Base-by-base conservation (phyloP, 2,888 invertebrate genomes). In the Oscheius onirici region DNA sequence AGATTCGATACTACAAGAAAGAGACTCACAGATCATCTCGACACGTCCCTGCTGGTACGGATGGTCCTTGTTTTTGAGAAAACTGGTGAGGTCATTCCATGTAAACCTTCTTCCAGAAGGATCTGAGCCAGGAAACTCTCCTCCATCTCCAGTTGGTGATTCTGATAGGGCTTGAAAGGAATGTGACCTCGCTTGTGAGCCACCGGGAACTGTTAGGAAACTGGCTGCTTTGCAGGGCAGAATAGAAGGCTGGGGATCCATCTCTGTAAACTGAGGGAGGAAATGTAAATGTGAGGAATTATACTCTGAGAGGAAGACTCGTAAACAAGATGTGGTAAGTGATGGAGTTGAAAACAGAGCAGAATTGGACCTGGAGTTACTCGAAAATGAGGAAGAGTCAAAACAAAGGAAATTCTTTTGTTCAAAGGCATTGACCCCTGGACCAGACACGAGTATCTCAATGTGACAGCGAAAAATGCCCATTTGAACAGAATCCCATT, bases 21-120 rank as follows among this genome's bases (percentile, higher is more conserved):
- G n/a, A 22, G 22, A 63, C 63, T 63, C 49, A 63, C 63, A 15
- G 8, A 63, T 63, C 46, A 49, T 63, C 28, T 63, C 63, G 11
- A 49, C 63, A 28, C 63, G 22, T 24, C 49, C 63, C 17, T 63
- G 49, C 24, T 49, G 46, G 26, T 63, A 63, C 13, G 46, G 46
- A 26, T 63, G 63, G 24, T 63, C 26, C 26, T 63, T 63, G 34
- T 63, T 63, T 26, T 63, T 63, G 28, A 63, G 15, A 11, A 63
- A 63, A n/a, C 49, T 49, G 5, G 49, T 28, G 10, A 63, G 13
- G n/a, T 63, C 63, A 28, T 63, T 63, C 63, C 63, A 63, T 1
- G 63, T 63, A 20, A 63, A 63, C 15, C 63, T 22, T n/a, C 63
- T 22, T n/a, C 49, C 63, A 10, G 63, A 46, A 63, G 24, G 13